Evolutionary conservation across 2,888 invertebrate species (phyloP).

Genomic region (Trachelus tabidus): DNA sequence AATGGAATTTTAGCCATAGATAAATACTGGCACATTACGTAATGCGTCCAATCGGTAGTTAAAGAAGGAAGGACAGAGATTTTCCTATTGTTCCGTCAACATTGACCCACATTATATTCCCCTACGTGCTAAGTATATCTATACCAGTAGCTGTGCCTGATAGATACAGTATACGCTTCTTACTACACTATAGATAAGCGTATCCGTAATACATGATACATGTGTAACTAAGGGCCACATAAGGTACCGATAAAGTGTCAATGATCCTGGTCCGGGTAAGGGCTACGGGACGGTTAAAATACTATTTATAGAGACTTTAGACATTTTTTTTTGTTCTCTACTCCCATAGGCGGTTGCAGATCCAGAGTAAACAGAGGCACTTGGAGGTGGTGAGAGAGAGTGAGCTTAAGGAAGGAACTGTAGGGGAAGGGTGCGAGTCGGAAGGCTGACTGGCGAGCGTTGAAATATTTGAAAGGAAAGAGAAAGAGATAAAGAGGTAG

Average conservation of each 20-base stretch:
- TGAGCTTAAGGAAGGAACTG: background rate
- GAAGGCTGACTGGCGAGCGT: background rate
- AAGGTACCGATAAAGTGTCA: background rate
- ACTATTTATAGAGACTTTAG: constrained; percentile 1
- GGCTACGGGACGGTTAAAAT: background rate
- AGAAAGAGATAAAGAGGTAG: constrained; percentile 6
- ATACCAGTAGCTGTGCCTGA: background rate
- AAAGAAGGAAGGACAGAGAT: background rate
- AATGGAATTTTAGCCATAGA: background rate
- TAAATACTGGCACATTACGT: background rate
- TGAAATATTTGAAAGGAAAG: constrained; percentile 1
- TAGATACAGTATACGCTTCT: background rate
- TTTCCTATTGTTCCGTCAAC: background rate
- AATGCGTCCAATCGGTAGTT: background rate
- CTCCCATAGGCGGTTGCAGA: background rate
- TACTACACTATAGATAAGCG: background rate
- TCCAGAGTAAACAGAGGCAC: background rate
- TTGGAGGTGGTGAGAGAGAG: constrained; percentile 1
- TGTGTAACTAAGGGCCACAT: background rate
- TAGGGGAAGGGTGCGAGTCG: background rate
- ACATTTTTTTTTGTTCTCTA: background rate
- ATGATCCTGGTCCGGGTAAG: background rate
- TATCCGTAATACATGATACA: background rate
- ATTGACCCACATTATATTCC: background rate
- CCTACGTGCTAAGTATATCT: background rate